These are phyloP conservation scores for Temnothorax unifasciatus DNA, from an alignment of 2,888 invertebrate genomes.

Conservation along the genomic window DNA sequence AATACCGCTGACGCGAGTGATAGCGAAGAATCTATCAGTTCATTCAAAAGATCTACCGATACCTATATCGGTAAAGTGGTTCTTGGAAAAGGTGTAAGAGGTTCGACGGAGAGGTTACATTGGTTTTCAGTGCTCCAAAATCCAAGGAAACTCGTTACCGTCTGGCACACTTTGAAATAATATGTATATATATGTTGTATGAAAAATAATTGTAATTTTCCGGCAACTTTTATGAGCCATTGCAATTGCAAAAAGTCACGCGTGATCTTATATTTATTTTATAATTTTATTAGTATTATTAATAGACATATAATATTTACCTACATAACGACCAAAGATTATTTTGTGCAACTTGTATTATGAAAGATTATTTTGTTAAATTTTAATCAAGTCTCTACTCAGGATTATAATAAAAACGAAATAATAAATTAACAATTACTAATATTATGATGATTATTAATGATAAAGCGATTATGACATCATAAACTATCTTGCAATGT, in stretches of 20 bases:
- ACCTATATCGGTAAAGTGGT: slow-evolving; percentile 84
- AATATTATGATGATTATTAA: neutral
- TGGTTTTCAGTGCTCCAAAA: slow-evolving; percentile 85
- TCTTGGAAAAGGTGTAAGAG: slow-evolving; percentile 84
- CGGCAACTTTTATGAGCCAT: neutral
- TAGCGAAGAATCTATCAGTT: slow-evolving; percentile 82
- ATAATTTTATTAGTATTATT: neutral
- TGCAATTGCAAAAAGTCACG: neutral
- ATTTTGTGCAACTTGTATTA: neutral
- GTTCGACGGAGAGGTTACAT: slow-evolving; percentile 82
- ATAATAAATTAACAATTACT: slow-evolving; percentile 1
- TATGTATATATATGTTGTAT: too few species aligned
- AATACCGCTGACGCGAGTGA: slow-evolving; percentile 78
- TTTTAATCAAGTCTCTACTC: neutral
- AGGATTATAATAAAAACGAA: neutral
- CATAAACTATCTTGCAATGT: too few species aligned
- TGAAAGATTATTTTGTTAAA: neutral
- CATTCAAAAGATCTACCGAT: slow-evolving; percentile 78
- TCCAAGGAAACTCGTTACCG: slow-evolving; percentile 84
- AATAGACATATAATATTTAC: neutral
- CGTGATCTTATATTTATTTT: neutral
- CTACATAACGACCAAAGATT: slow-evolving; percentile 64
- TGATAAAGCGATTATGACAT: neutral
- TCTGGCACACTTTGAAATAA: slow-evolving; percentile 84
- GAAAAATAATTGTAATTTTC: neutral